These are phyloP conservation scores for Neoscelio sp. DNA, from an alignment of 2,888 invertebrate species.

Conservation along the genomic window DNA sequence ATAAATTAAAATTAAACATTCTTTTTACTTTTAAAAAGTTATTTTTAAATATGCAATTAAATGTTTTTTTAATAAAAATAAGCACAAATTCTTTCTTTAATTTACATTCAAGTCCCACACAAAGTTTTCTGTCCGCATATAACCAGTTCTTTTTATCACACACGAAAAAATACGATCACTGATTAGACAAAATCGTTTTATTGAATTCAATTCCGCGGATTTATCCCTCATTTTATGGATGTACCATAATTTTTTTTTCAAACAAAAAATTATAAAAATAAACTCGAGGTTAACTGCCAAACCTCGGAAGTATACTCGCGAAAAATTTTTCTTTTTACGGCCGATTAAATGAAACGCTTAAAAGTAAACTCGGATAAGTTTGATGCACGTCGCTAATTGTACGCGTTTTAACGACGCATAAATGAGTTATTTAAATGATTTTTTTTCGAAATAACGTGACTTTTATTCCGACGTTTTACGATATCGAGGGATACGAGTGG, in stretches of 20 bases:
- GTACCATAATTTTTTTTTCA: too few relatives aligned
- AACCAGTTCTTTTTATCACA: constrained; percentile 30
- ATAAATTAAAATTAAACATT: too few relatives aligned
- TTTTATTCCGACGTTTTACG: constrained; percentile 46
- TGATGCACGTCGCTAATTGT: constrained; percentile 54
- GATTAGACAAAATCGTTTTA: constrained; percentile 23
- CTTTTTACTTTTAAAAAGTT: too few relatives aligned
- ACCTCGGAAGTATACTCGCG: not conserved
- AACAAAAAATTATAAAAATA: too few relatives aligned
- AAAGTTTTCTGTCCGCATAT: too few relatives aligned
- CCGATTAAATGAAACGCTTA: constrained; percentile 52
- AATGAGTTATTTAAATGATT: constrained; percentile 52
- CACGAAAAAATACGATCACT: constrained; percentile 33
- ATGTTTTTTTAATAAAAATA: too few relatives aligned
- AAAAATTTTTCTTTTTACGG: constrained; percentile 60
- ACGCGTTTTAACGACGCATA: constrained; percentile 36
- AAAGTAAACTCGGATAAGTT: constrained; percentile 30
- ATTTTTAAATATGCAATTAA: too few relatives aligned
- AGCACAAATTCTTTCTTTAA: too few relatives aligned
- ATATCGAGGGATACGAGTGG: constrained; percentile 10
- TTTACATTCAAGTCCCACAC: too few relatives aligned
- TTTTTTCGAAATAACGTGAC: constrained; percentile 32
- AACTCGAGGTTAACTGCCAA: constrained; percentile 31
- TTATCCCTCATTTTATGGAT: constrained; percentile 42
- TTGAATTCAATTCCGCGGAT: constrained; percentile 31